Base-by-base conservation (phyloP, 2,797 vertebrate species). In the Pantherophis alleghaniensis region DNA sequence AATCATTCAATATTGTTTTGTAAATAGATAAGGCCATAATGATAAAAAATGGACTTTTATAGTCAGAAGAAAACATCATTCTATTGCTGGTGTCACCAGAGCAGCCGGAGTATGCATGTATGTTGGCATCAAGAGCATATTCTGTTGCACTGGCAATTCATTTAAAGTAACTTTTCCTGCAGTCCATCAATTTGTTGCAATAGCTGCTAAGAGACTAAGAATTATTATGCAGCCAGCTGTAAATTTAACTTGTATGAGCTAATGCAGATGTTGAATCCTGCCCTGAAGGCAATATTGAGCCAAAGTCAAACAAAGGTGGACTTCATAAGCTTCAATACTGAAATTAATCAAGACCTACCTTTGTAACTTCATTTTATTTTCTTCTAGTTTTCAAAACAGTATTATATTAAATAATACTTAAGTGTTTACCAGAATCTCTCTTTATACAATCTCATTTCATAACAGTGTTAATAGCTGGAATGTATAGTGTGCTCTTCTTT, bases 231-330 rank as follows among this genome's bases (percentile, higher is more conserved):
- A 94, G 94, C 66, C 16, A 32, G 57, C 66, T 66, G 60, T 92
- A 95, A 95, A 91, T 92, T 69, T 55, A 89, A 94, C 63, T 92
- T 88, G 16, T 53, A n/a, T 87, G 69, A 91, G 57, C 10, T 66
- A 86, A 1, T 83, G 95, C 88, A 94, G 12, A 32, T 7, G 92
- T 79, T 1, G 2, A 95, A 87, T 57, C 93, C 10, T 87, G 87
- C 28, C 51, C 59, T 24, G 42, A 56, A 92, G 91, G 61, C 88
- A 92, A 87, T 63, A 90, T 47, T 87, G 60, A 61, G 12, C 83
- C 88, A 87, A 87, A 90, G 56, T 92, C 63, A 92, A 90, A 66
- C 60, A 7, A 12, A 95, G 22, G 69, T 24, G 91, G 83, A 2
- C 69, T 55, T 92, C 32, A 94, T 95, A 88, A 42, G n/a, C 83